Conservation (phyloP, 2,888 invertebrate genomes). For the Sinelater perroti region DNA sequence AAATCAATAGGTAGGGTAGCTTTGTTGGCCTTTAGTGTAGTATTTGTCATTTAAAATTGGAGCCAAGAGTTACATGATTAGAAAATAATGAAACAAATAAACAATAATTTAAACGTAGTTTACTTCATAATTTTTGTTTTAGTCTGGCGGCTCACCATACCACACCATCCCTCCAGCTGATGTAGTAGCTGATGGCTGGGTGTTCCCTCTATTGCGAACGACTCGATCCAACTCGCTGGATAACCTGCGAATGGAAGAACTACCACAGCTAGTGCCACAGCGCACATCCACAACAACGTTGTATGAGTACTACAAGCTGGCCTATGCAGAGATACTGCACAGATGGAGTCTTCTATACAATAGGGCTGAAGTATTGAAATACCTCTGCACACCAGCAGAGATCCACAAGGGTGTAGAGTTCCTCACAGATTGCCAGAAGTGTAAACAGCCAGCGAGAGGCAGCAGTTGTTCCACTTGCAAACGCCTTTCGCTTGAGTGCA, state of each 20-base stretch:
- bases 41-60: no score
- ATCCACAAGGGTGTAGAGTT: conserved; percentile 71
- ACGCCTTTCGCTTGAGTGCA: conserved; percentile 79
- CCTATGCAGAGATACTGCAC: conserved; percentile 89
- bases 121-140: no score
- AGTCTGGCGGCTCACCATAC: conserved; percentile 87
- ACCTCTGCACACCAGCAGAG: conserved; percentile 61
- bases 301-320: conserved; percentile 85
- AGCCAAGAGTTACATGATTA: no score
- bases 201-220: conserved; percentile 72
- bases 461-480: conserved; percentile 79
- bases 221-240: conserved; percentile 81
- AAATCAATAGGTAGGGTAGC: no score
- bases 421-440: conserved; percentile 75
- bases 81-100: no score
- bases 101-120: no score
- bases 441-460: conserved; percentile 72
- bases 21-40: no score
- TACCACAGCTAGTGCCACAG: conserved; percentile 48
- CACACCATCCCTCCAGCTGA: conserved; percentile 86
- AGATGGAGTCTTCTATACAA: conserved; percentile 59
- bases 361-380: conserved; percentile 71
- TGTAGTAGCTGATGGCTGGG: conserved; percentile 80
- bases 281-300: conserved; percentile 59
- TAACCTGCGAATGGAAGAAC: conserved; percentile 65